Evolutionary conservation across 2,888 invertebrate species (phyloP).

Genomic region (Orchesella flavescens): DNA sequence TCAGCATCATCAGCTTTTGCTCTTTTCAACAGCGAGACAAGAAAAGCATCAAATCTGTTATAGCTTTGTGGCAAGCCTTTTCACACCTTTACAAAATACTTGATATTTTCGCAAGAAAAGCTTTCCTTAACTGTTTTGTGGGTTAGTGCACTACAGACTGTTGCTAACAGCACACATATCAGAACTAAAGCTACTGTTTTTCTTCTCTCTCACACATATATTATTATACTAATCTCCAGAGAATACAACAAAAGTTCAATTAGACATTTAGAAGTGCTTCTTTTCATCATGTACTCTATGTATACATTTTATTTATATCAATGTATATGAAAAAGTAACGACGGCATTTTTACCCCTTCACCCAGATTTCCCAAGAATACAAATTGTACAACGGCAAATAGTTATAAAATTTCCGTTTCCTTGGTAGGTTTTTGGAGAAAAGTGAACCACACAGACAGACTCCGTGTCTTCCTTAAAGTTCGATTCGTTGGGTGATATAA

Average conservation of each 20-base stretch:
- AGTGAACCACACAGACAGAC: neutral
- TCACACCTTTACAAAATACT: neutral
- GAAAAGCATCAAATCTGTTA: neutral
- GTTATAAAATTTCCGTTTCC: no score
- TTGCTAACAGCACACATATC: neutral
- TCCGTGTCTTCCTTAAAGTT: constrained; percentile 4
- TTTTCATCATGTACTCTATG: no score
- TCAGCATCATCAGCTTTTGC: neutral
- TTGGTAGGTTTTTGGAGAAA: neutral
- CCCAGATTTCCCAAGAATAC: neutral
- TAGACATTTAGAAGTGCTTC: neutral
- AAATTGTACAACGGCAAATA: no score
- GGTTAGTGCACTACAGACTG: constrained; percentile 18
- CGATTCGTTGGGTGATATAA: constrained; percentile 1
- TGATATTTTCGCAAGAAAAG: constrained; percentile 1
- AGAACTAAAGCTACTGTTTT: neutral
- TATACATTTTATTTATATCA: no score
- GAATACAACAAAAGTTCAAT: neutral
- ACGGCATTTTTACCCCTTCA: neutral
- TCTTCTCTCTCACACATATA: neutral
- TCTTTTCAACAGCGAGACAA: neutral
- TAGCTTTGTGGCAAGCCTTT: neutral
- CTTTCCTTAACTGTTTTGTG: neutral
- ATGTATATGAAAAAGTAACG: no score
- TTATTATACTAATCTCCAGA: neutral